Base-by-base conservation (phyloP, 2,797 vertebrate genomes). In the Semaprochilodus insignis region DNA sequence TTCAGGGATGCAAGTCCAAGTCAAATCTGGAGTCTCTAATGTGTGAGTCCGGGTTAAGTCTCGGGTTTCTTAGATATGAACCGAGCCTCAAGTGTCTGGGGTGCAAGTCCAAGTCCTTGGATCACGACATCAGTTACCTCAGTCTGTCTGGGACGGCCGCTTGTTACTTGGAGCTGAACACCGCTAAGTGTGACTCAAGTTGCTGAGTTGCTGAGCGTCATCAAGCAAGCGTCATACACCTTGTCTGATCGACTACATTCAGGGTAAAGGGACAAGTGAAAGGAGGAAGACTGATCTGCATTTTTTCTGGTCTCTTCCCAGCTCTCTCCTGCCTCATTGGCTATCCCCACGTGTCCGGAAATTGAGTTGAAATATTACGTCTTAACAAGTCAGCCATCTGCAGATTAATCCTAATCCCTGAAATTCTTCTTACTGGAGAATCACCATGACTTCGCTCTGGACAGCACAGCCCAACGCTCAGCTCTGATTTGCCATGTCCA, bases 351-450 rank as follows among this genome's bases (percentile, higher is more conserved):
- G 21, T 40, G 72, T 54, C 16, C 8, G 51, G 16, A 52, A 55
- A 19, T n/a, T 36, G 51, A 14, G 25, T 13, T 59, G 54, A 74
- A 59, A 74, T 59, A 73, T 27, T 48, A 72, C 25, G 70, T 52
- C 70, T 72, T 25, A 52, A 73, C 48, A 14, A 17, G 71, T 73
- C 71, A 73, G 51, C 16, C 52, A 36, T 54, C 25, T 55, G 23
- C 16, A 72, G 23, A 4, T n/a, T n/a, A n/a, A n/a, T n/a, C n/a
- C 19, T 34, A 55, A 57, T 31, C 27, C 17, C 72, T 36, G 52
- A 55, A 31, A 73, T 74, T 59, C 23, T n/a, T 36, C 72, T 59
- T 8, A 14, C 52, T 6, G 27, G 72, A 59, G 54, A 59, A 74
- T 74, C 27, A 40, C 54, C 23, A n/a, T 55, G 51, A 4, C 44